A percentile compares a stretch with the other conserved stretches of the same genome.
Evolutionary conservation across 64 coral and sea anemone species (phyloP).

Genomic region (Stichodactyla helianthus): DNA sequence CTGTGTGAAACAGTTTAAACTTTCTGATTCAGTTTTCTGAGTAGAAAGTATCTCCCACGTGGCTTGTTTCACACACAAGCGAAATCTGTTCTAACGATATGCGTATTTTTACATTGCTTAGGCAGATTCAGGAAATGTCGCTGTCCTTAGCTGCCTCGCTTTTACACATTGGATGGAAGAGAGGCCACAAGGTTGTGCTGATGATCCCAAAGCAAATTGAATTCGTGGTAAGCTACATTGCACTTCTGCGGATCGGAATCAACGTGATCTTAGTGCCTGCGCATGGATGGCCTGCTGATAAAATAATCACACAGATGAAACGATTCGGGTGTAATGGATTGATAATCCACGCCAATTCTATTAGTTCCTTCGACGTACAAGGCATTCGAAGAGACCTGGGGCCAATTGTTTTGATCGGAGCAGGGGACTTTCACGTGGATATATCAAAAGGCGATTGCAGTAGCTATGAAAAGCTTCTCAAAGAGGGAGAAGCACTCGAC

Average conservation of each 20-base stretch:
- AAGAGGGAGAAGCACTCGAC: background rate
- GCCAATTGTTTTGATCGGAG: background rate
- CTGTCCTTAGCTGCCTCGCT: background rate
- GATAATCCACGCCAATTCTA: background rate
- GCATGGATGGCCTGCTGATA: background rate
- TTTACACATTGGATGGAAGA: background rate
- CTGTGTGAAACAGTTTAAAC: too few relatives aligned
- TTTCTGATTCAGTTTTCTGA: too few relatives aligned
- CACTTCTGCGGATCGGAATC: background rate
- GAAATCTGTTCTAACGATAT: too few relatives aligned
- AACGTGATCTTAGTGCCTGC: background rate
- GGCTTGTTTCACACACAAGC: background rate
- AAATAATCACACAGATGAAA: background rate
- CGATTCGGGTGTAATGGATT: background rate
- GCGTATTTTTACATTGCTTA: background rate
- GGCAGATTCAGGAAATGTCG: background rate
- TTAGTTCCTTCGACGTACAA: background rate
- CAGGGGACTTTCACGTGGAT: background rate
- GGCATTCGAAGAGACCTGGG: background rate
- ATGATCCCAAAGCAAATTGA: background rate
- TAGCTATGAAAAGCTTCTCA: background rate
- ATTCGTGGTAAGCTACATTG: background rate
- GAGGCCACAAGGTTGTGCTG: background rate
- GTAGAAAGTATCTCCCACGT: background rate
- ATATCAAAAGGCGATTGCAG: background rate